Evolutionary conservation across 2,113 vertebrate genomes (phyloP), one percentile per base, ranked within the genome.

Genomic region (Cettia cetti): DNA sequence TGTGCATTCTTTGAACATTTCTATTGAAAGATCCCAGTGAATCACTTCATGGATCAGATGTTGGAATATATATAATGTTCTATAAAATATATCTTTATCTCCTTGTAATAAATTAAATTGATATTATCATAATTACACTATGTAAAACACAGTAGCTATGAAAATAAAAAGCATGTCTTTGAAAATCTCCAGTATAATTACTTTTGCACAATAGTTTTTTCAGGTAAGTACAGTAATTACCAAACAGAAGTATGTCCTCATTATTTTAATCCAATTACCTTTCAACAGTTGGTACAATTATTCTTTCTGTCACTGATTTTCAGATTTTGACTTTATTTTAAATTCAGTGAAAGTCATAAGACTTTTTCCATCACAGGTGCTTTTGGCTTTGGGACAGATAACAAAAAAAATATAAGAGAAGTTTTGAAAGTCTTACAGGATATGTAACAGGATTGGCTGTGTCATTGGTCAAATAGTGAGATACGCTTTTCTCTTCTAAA

Each of bases 261-360:
- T 95, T 94, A 80, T 94, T 92, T 47, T 94, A 94, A 94, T 93
- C 31, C 26, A 87, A 90, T 86, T 91, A 86, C 11, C 23, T 96
- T 93, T 71, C 69, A 92, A 42, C 35, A 86, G 13, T 30, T 90
- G 64, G 12, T 95, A 57, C 31, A 69, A 49, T 44, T 37, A 70
- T 45, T 83, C 19, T 76, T 92, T 92, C 75, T 94, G 42, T 76
- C 50, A 78, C 52, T 5, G 18, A 52, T 70, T 94, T 71, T 31
- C 75, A 89, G 56, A 45, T 90, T 95, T 94, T 72, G 52, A 33
- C 16, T 93, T 87, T 50, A 66, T 47, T 91, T 78, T 61, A 57
- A 91, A 82, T 65, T 79, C 3, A 4, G 22, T 60, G 71, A 91
- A 87, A 89, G 8, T 15, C 11, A 27, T 23, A 84, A 68, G 26